Evolutionary conservation across 1,140 invertebrate species (phyloP).

Genomic region (Caenorhabditis brenneri): DNA sequence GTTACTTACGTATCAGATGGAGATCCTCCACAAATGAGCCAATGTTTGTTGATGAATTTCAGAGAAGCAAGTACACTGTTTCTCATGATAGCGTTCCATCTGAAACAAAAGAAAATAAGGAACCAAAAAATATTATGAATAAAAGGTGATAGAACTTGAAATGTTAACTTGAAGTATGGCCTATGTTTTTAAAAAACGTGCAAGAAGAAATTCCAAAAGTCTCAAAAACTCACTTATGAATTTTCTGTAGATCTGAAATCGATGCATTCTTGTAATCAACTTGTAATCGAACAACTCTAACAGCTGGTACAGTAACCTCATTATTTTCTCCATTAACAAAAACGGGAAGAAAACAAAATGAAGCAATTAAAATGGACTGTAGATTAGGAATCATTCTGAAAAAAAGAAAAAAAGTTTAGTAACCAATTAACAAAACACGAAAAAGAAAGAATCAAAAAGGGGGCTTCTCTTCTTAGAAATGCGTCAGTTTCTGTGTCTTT

Average conservation of each 20-base stretch:
- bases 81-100: conserved; percentile 64
- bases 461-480: neutral
- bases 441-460: neutral
- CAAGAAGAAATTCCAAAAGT: too few relatives aligned
- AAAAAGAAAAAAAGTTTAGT: neutral
- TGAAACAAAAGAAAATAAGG: too few relatives aligned
- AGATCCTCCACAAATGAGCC: conserved; percentile 63
- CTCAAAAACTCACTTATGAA: conserved; percentile 27
- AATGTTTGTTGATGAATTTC: conserved; percentile 70
- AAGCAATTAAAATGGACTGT: neutral
- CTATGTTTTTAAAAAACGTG: too few relatives aligned
- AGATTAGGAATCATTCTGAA: conserved; percentile 26
- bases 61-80: conserved; percentile 70
- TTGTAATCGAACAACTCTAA: conserved; percentile 48
- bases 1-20: conserved; percentile 45
- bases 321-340: neutral
- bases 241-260: conserved; percentile 26
- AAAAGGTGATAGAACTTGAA: too few relatives aligned
- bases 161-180: too few relatives aligned
- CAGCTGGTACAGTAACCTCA: conserved; percentile 45
- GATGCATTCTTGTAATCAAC: conserved; percentile 50
- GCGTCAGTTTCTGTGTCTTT: neutral
- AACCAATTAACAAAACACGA: neutral
- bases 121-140: too few relatives aligned
- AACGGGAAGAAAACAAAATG: neutral